Evolutionary conservation across 2,113 vertebrate genomes (phyloP).

Genomic region (Chlamydotis undulata): DNA sequence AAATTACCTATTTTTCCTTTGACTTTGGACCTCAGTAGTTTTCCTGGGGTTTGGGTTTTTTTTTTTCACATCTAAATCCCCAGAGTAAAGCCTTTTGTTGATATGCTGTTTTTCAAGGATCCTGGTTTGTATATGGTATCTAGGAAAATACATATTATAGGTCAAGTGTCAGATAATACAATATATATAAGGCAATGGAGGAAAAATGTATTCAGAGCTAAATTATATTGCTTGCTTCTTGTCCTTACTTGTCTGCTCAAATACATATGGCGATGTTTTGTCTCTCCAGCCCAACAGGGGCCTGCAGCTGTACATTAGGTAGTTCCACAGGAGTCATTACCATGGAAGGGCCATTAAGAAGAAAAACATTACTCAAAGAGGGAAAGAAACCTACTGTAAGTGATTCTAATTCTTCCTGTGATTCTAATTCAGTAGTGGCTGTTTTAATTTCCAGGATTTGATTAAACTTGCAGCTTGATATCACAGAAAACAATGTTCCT

Average conservation of each 20-base stretch:
- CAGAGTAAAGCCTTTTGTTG: background rate
- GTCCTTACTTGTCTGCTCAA: background rate
- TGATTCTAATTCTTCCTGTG: background rate
- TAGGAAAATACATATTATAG: background rate
- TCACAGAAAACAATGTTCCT: background rate
- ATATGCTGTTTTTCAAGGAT: background rate
- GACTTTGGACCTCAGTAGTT: background rate
- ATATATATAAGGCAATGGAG: background rate
- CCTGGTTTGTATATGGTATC: background rate
- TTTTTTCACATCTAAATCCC: background rate
- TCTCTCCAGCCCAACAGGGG: conserved; percentile 78
- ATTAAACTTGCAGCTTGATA: background rate
- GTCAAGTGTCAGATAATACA: background rate
- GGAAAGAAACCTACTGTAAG: conserved; percentile 92
- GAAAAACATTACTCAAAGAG: conserved; percentile 93
- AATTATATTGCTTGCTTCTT: background rate
- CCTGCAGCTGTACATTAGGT: conserved; percentile 80
- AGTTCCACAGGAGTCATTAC: conserved; percentile 79
- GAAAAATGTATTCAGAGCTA: background rate
- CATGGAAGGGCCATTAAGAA: conserved; percentile 89
- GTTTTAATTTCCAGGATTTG: background rate
- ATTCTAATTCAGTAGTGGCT: background rate
- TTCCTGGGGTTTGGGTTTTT: background rate
- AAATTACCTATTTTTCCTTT: background rate
- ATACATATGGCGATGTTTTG: background rate